Evolutionary conservation across 1,140 invertebrate species (phyloP), one percentile per base, ranked within the genome.

Genomic region (Adoxophyes honmai): DNA sequence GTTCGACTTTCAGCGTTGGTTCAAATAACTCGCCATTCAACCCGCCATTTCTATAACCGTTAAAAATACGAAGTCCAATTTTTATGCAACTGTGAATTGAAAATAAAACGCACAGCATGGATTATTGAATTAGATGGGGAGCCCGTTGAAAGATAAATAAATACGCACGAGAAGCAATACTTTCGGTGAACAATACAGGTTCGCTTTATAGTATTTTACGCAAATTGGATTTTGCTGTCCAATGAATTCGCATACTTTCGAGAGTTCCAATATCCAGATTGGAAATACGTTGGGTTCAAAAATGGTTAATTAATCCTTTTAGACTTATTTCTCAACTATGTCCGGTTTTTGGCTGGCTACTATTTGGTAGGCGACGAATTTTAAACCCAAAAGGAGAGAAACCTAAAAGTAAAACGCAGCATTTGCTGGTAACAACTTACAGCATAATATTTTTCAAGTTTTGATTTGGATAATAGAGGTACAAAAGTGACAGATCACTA

Each of bases 181-280:
- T 44, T 28, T 5, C 54, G 59, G 52, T 59, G 54, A 2, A 28
- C 21, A 28, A 59, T 62, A 48, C 42, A 48, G 66, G 60, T 67
- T 66, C 68, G 75, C 75, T 78, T 74, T n/a, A n/a, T n/a, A n/a
- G n/a, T n/a, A n/a, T n/a, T n/a, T 76, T 71, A 78, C 59, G 64
- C 68, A 71, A 76, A 78, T 78, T 78, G 76, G 60, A 76, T 74
- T 78, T 9, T 16, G 4, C 6, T 8, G 16, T 33, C 21, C 18
- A 33, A 48, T 48, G 28, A 21, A 16, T 48, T 16, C 18, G 42
- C 9, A 11, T 28, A n/a, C 4, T 28, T 48, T 48, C 21, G 18
- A 33, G 42, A 21, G 42, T 18, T 21, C 10, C 1, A 42, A n/a
- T 18, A 28, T 28, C 21, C 21, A 21, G 8, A 0, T 10, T 39